Evolutionary conservation across 1,140 invertebrate species (phyloP), one percentile per base, ranked within the genome.

Genomic region (Hestina assimilis): DNA sequence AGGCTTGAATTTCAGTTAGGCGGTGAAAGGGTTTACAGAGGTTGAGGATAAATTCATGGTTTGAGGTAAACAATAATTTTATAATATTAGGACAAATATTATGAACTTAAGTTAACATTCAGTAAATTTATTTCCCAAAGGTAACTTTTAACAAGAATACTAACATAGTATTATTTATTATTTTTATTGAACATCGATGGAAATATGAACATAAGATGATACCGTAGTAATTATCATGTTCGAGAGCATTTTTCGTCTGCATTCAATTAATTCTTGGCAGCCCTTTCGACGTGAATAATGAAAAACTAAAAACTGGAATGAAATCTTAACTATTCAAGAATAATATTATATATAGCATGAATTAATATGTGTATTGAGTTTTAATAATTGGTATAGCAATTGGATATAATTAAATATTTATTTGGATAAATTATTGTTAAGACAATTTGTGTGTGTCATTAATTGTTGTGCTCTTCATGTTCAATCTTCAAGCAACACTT

Each of bases 11-110:
- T 63, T 35, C 42, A 57, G 46, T 47, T 46, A 29, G 21, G 41
- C 46, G 57, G 52, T 59, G 45, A 51, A 42, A 48, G 55, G 54
- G 50, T 53, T 46, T 26, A 21, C 38, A 51, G 35, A 33, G 66
- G 63, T 65, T 59, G 51, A 15, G 63, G 63, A 66, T 50, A 19
- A 28, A 17, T 46, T 38, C 47, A 38, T 51, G 19, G 48, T 26
- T 40, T 45, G 23, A 41, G 53, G 48, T 59, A 51, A 46, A 45
- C 53, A 24, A 52, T 41, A 24, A 14, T 33, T 17, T 29, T 35
- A 3, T 38, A 3, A 43, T 19, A 11, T 31, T 38, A n/a, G 33
- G 8, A 38, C 19, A 15, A 9, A 2, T 17, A 19, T 19, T 17
- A 15, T 1, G 14, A 38, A 38, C n/a, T 38, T 38, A 14, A 3